phyloP scores from a whole-genome alignment of 2,888 invertebrate species.

The Polydrusus pterygomalis region DNA sequence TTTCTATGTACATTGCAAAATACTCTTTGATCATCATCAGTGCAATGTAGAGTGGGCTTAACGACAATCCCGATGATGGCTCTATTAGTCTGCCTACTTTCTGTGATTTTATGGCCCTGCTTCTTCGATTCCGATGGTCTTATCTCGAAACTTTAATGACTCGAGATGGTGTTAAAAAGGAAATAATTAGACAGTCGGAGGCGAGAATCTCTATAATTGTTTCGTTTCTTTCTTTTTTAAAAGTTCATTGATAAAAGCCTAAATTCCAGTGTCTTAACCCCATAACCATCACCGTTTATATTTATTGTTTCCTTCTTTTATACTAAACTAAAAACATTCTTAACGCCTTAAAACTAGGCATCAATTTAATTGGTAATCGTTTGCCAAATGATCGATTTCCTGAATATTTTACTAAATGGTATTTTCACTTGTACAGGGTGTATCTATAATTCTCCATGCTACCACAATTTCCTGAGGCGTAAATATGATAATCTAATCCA shows the following conservation, averaged over 20 bases:
- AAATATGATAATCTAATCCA: too few relatives aligned
- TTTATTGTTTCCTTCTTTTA: conserved; percentile 2
- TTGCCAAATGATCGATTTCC: too few relatives aligned
- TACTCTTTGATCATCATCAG: not conserved
- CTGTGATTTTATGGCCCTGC: conserved; percentile 62
- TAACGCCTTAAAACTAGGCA: too few relatives aligned
- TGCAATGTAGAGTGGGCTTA: conserved; percentile 26
- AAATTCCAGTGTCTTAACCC: conserved; percentile 19
- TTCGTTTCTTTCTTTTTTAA: conserved; percentile 39
- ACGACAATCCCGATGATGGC: conserved; percentile 43
- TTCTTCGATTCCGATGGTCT: conserved; percentile 54
- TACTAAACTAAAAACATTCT: too few relatives aligned
- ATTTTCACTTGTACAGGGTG: too few relatives aligned
- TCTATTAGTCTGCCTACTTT: conserved; percentile 69
- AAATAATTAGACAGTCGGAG: conserved; percentile 54
- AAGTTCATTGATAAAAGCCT: conserved; percentile 49
- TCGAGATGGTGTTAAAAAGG: conserved; percentile 56
- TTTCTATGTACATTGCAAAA: not conserved
- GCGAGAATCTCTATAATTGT: conserved; percentile 50
- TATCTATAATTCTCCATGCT: too few relatives aligned
- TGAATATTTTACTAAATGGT: too few relatives aligned
- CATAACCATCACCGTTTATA: not conserved
- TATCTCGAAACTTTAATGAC: conserved; percentile 58
- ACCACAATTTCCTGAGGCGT: too few relatives aligned
- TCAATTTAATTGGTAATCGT: too few relatives aligned